phyloP scores from a whole-genome alignment of 2,113 vertebrate species.

The Myrmophylax atrothorax region DNA sequence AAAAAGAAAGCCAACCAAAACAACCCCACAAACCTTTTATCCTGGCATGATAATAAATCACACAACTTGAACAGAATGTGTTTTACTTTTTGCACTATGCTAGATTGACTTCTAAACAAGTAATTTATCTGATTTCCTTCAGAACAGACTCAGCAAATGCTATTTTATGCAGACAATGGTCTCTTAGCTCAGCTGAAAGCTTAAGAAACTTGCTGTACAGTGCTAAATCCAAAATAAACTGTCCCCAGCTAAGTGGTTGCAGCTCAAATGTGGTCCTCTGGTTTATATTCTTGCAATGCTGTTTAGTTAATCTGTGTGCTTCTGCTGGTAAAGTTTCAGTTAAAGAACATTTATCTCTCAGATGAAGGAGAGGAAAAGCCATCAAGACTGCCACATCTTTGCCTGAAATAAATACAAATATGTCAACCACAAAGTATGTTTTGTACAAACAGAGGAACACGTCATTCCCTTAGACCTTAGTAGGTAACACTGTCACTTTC shows the following conservation, averaged over 20 bases:
- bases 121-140: background rate
- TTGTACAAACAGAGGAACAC: background rate
- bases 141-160: background rate
- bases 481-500: background rate
- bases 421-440: background rate
- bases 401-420: slow-evolving; percentile 20
- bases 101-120: background rate
- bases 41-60: background rate
- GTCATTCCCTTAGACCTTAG: background rate
- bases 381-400: background rate
- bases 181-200: background rate
- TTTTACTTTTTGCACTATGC: background rate
- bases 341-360: background rate
- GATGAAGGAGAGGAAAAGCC: background rate
- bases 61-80: background rate
- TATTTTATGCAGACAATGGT: background rate
- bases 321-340: background rate
- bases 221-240: slow-evolving; percentile 21
- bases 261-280: background rate
- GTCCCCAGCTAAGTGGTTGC: background rate
- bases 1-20: too few relatives aligned
- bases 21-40: background rate
- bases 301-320: background rate
- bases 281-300: background rate
- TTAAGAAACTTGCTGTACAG: background rate